Evolutionary conservation across 1,140 invertebrate species (phyloP).

Genomic region (Orius insidiosus): DNA sequence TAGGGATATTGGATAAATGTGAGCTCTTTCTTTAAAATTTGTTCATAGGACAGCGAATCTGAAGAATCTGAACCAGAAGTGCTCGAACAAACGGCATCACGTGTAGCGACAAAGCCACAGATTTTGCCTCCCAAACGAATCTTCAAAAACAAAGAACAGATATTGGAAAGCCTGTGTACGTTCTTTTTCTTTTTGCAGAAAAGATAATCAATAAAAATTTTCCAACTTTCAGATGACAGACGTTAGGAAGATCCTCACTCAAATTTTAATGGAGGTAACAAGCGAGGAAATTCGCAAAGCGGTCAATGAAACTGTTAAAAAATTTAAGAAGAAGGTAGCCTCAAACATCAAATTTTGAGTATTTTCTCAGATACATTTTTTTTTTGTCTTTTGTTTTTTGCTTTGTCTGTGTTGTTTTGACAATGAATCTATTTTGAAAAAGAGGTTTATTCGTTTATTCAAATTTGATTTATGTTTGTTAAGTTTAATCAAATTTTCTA

Average conservation of each 20-base stretch:
- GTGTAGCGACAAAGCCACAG: conserved; percentile 21
- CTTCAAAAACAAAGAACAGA: conserved; percentile 30
- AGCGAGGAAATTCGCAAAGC: conserved; percentile 68
- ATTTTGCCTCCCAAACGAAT: conserved; percentile 16
- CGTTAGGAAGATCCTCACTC: conserved; percentile 70
- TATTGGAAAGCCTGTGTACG: conserved; percentile 36
- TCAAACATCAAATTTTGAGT: conserved; percentile 1
- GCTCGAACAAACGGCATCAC: conserved; percentile 22
- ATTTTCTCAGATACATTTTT: conserved; percentile 1
- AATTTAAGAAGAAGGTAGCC: conserved; percentile 43
- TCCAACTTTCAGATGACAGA: conserved; percentile 56
- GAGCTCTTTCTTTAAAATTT: background rate
- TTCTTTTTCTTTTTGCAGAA: too few species aligned
- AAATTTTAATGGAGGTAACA: conserved; percentile 85
- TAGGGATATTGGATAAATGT: conserved; percentile 31
- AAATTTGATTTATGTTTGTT: conserved; percentile 11
- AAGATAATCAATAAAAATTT: conserved; percentile 11
- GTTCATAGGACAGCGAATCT: conserved; percentile 20
- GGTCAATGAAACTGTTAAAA: conserved; percentile 54
- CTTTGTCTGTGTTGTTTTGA: conserved; percentile 13
- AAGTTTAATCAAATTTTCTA: conserved; percentile 22
- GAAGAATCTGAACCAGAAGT: conserved; percentile 12
- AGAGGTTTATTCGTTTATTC: conserved; percentile 2
- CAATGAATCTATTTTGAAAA: conserved; percentile 6
- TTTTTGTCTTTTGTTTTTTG: conserved; percentile 1